A percentile compares a stretch with the other conserved stretches of the same genome.
phyloP scores from a whole-genome alignment of 2,113 vertebrate species.

The Deroptyus accipitrinus region DNA sequence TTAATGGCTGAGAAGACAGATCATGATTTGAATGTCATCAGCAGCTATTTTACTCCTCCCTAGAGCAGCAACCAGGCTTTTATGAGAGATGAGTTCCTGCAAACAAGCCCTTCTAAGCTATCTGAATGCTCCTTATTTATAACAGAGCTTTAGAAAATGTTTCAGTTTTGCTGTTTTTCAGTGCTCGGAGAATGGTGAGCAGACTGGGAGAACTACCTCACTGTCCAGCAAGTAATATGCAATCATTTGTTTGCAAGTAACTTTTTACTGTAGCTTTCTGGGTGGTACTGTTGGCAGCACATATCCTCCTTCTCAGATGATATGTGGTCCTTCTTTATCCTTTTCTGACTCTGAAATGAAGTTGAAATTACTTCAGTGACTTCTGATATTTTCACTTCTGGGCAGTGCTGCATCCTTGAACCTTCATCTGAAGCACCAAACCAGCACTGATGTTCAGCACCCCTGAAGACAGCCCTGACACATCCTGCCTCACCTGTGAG shows the following conservation, averaged over 20 bases:
- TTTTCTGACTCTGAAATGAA: neutral
- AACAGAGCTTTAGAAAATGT: constrained; percentile 43
- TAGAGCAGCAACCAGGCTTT: constrained; percentile 66
- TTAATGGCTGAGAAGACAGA: constrained; percentile 77
- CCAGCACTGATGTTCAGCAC: neutral
- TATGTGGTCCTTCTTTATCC: neutral
- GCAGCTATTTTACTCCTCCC: constrained; percentile 76
- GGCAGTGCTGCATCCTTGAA: neutral
- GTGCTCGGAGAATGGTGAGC: neutral
- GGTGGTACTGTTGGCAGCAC: neutral
- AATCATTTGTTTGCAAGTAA: neutral
- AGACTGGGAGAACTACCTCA: neutral
- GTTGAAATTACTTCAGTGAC: neutral
- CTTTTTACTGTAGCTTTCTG: neutral
- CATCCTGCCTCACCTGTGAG: neutral
- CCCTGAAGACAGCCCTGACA: rapidly evolving
- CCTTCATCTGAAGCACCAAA: neutral
- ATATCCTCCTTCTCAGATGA: neutral
- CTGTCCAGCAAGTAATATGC: constrained; percentile 17
- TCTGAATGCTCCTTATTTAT: constrained; percentile 67
- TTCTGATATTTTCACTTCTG: neutral
- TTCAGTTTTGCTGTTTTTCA: constrained; percentile 57
- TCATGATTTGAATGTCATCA: constrained; percentile 79
- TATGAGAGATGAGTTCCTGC: constrained; percentile 65
- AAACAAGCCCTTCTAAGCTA: constrained; percentile 61